phyloP scores from a whole-genome alignment of 2,888 invertebrate species.

The Eilema sororculum region DNA sequence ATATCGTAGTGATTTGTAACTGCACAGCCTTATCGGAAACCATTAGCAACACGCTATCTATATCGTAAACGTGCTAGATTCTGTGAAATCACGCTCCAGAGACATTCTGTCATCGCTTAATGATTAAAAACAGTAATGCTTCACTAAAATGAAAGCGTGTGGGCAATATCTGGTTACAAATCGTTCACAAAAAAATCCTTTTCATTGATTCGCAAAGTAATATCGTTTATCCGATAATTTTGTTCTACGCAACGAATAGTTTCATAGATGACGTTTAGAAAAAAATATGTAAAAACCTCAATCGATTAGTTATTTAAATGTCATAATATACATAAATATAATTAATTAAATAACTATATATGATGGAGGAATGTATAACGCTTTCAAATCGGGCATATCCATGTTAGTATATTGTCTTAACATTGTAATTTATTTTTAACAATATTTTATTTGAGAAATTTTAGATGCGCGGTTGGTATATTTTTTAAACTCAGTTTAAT shows the following conservation, averaged over 20 bases:
- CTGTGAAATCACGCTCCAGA: background rate
- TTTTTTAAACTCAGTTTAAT: background rate
- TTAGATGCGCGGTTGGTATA: background rate
- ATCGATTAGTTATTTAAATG: background rate
- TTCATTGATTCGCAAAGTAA: slow-evolving; percentile 8
- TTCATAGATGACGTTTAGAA: background rate
- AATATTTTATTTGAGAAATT: background rate
- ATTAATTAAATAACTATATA: background rate
- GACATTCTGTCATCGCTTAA: background rate
- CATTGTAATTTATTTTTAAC: background rate
- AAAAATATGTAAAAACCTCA: background rate
- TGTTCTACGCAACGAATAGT: background rate
- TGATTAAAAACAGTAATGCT: background rate
- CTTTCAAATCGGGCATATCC: background rate
- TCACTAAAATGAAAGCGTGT: background rate
- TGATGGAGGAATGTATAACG: background rate
- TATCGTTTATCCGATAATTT: background rate
- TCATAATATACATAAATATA: background rate
- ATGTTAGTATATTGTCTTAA: background rate
- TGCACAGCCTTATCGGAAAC: background rate
- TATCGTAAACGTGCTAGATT: background rate
- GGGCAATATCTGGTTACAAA: no score
- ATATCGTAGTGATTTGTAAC: slow-evolving; percentile 11
- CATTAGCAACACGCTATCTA: background rate
- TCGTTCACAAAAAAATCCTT: background rate